Evolutionary conservation across 2,113 vertebrate species (phyloP), one percentile per base, ranked within the genome.

Genomic region (Nothobranchius kuhntae): DNA sequence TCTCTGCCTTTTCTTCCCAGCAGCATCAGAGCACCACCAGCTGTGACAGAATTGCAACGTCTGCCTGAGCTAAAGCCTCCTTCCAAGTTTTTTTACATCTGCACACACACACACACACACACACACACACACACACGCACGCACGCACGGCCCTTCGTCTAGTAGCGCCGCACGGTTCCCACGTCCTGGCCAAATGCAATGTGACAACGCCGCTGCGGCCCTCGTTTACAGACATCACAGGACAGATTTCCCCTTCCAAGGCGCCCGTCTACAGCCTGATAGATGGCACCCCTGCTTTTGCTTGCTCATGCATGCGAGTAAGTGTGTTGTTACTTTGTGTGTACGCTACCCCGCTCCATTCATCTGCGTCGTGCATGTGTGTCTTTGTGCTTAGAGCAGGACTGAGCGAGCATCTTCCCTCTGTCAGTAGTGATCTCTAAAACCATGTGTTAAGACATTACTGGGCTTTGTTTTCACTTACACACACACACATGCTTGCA

Each of bases 211-310:
- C 57, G 82, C 89, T 85, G 70, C 86, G 78, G 78, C 71, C 81
- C 75, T 89, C 89, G 85, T 88, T 84, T 89, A 73, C 75, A 79
- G 81, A 85, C 89, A 87, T 91, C 85, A 83, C 82, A 89, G 86
- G 73, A 75, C 84, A 90, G 71, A 91, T 88, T 89, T 83, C 78
- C 83, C 80, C 70, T 53, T 79, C 77, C 74, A 71, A 73, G 65
- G 60, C 73, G 65, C 60, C 38, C 42, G 57, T 77, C 76, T 73
- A 75, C 75, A 62, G 65, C 71, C 81, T 89, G 89, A 89, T 87
- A 77, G 77, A 89, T 86, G 82, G 83, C 77, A 77, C 81, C 76
- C 71, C 47, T 71, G 68, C 67, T 71, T 78, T 79, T 56, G 45
- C 65, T 21, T 13, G 62, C 38, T 42, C 69, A 1, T 70, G 74